phyloP scores from a whole-genome alignment of 2,888 invertebrate genomes.

The Chalcis sispes region DNA sequence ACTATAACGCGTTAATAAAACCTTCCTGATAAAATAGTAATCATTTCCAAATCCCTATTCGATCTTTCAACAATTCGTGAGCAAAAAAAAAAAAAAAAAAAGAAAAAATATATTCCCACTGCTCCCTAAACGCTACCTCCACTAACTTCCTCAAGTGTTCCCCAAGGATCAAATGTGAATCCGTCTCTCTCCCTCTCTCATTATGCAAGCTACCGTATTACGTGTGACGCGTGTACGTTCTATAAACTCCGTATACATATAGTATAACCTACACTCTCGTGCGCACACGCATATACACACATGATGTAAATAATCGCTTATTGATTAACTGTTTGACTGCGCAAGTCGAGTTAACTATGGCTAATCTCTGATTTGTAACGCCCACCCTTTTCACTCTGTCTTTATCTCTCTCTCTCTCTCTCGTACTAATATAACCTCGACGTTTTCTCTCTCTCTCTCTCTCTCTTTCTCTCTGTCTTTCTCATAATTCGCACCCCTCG shows the following conservation, averaged over 20 bases:
- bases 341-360: slow-evolving; percentile 76
- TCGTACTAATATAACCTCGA: no score
- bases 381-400: slow-evolving; percentile 66
- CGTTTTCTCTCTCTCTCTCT: slow-evolving; percentile 25
- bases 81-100: no score
- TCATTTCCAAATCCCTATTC: not conserved
- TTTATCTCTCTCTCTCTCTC: slow-evolving; percentile 53
- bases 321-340: slow-evolving; percentile 76
- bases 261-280: slow-evolving; percentile 2
- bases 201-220: no score
- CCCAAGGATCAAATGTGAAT: not conserved
- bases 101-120: not conserved
- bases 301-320: slow-evolving; percentile 75
- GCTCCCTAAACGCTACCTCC: not conserved
- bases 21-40: slow-evolving; percentile 2
- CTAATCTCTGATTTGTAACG: slow-evolving; percentile 76
- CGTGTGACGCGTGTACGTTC: no score
- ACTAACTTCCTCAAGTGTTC: not conserved
- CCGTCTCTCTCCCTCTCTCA: not conserved
- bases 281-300: slow-evolving; percentile 31
- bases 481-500: slow-evolving; percentile 56
- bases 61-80: not conserved
- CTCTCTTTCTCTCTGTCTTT: slow-evolving; percentile 44
- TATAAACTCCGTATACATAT: no score
- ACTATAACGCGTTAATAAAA: not conserved